phyloP scores from a whole-genome alignment of 2,797 vertebrate species.

The Dicrostonyx torquatus region DNA sequence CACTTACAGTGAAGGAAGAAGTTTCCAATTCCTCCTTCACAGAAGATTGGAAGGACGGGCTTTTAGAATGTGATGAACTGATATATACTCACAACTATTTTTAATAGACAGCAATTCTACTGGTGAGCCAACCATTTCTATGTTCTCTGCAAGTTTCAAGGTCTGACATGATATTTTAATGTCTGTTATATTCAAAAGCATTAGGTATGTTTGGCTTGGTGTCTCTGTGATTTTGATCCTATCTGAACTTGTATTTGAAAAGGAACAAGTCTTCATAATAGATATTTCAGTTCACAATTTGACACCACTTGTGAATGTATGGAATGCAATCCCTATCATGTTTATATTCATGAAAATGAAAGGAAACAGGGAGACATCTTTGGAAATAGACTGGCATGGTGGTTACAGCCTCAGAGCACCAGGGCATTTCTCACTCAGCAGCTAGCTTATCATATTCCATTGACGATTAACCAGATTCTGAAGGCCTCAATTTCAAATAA shows the following conservation, averaged over 20 bases:
- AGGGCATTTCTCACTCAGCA: neutral
- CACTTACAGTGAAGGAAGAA: neutral
- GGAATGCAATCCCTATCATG: neutral
- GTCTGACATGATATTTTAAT: neutral
- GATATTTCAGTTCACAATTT: neutral
- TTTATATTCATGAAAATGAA: neutral
- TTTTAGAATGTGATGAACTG: neutral
- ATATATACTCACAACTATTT: neutral
- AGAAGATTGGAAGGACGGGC: neutral
- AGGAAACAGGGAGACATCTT: neutral
- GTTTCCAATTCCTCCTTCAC: neutral
- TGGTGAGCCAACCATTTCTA: neutral
- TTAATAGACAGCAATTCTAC: neutral
- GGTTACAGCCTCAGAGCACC: neutral
- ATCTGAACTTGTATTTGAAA: neutral
- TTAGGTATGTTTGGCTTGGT: neutral
- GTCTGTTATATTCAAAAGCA: neutral
- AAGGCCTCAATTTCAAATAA: slow-evolving; percentile 69
- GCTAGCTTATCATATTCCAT: slow-evolving; percentile 44
- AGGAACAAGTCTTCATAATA: neutral
- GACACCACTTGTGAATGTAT: neutral
- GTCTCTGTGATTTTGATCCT: neutral
- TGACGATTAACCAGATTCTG: slow-evolving; percentile 48
- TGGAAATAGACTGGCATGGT: neutral
- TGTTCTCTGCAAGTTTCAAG: neutral